These are phyloP conservation scores for Takifugu rubripes DNA, from an alignment of 2,797 vertebrate species.

Conservation along the genomic window DNA sequence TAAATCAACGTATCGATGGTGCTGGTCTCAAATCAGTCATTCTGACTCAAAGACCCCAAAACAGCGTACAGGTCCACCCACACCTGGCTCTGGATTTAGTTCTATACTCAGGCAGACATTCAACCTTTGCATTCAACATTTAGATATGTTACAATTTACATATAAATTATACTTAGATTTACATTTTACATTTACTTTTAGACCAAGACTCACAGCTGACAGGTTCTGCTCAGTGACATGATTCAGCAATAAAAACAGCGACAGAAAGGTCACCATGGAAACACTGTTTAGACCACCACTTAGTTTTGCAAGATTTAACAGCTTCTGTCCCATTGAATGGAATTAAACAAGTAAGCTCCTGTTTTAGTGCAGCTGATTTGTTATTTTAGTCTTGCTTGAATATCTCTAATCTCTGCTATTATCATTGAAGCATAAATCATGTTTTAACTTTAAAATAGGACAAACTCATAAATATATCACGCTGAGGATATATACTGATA, in stretches of 20 bases:
- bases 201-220: no score
- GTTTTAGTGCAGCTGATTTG: neutral
- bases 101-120: no score
- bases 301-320: neutral
- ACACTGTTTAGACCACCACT: constrained; percentile 11
- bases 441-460: neutral
- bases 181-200: no score
- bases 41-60: no score
- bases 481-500: neutral
- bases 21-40: no score
- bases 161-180: no score
- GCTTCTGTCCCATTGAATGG: neutral
- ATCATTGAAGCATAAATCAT: neutral
- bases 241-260: constrained; percentile 16
- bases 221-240: constrained; percentile 23
- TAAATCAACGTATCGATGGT: no score
- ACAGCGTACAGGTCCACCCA: no score
- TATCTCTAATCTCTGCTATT: neutral
- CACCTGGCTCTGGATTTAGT: no score
- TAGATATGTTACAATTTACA: no score
- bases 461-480: neutral
- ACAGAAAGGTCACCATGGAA: constrained; percentile 4
- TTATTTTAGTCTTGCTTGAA: no score
- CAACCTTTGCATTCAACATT: no score
- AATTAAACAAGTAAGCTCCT: neutral